A percentile compares a stretch with the other conserved stretches of the same genome.
Evolutionary conservation across 2,797 vertebrate species (phyloP).

Genomic region (Phataginus tricuspis): DNA sequence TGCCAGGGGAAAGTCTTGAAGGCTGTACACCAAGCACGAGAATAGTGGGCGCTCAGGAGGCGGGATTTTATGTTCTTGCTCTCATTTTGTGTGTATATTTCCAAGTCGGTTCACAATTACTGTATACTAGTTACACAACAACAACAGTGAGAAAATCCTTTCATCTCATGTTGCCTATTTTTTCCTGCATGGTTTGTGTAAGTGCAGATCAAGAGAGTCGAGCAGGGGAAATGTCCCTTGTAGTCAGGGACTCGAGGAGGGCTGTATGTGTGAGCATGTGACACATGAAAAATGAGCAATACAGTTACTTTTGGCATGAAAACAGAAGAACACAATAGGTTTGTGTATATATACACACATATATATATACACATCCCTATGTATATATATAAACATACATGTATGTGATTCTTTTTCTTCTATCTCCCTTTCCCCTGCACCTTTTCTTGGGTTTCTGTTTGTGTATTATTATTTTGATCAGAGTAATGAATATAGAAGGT

Average conservation of each 20-base stretch:
- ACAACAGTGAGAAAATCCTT: neutral
- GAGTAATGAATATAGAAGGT: neutral
- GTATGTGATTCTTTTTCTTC: neutral
- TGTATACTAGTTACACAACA: neutral
- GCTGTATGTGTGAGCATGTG: accelerated
- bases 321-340: neutral
- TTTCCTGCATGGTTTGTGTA: neutral
- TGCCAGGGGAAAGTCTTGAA: neutral
- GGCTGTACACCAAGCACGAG: neutral
- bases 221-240: neutral
- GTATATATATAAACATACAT: neutral
- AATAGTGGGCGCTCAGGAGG: neutral
- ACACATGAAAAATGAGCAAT: neutral
- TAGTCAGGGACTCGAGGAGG: neutral
- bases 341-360: neutral
- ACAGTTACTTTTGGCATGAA: neutral
- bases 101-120: neutral
- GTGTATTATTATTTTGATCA: neutral
- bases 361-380: neutral
- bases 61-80: neutral
- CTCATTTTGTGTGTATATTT: neutral
- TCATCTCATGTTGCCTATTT: neutral
- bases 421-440: neutral
- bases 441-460: neutral
- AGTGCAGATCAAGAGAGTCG: neutral